Evolutionary conservation across 2,888 invertebrate genomes (phyloP).

Genomic region (Pristionchus maxplancki): DNA sequence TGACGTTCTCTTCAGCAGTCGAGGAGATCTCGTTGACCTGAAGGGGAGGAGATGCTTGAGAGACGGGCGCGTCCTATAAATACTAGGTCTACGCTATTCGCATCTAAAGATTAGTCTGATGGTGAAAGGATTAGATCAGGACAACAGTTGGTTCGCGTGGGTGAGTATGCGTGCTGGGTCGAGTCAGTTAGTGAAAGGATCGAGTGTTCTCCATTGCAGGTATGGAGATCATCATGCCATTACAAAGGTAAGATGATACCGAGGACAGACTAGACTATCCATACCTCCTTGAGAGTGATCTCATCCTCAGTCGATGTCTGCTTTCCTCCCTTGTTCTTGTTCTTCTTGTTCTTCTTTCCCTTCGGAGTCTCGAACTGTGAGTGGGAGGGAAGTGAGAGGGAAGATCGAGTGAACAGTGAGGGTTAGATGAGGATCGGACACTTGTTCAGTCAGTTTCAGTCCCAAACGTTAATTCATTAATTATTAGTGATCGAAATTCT

Average conservation of each 20-base stretch:
- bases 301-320: constrained; percentile 54
- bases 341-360: constrained; percentile 61
- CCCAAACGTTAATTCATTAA: neutral
- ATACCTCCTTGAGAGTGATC: constrained; percentile 49
- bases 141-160: neutral
- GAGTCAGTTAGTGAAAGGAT: constrained; percentile 40
- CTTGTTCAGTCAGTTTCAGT: neutral
- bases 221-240: no score
- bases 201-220: no score
- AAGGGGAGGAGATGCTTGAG: constrained; percentile 61
- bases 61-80: constrained; percentile 49
- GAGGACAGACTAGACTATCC: neutral
- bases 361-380: constrained; percentile 53
- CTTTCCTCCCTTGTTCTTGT: constrained; percentile 53
- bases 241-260: neutral
- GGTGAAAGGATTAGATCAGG: neutral
- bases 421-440: neutral
- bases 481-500: neutral
- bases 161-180: neutral
- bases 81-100: neutral
- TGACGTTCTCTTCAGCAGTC: constrained; percentile 39
- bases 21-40: constrained; percentile 66
- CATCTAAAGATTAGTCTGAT: neutral
- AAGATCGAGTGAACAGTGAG: neutral
- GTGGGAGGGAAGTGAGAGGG: neutral